phyloP scores from a whole-genome alignment of 92 coral and sea anemone species.

The Bergia sp. region DNA sequence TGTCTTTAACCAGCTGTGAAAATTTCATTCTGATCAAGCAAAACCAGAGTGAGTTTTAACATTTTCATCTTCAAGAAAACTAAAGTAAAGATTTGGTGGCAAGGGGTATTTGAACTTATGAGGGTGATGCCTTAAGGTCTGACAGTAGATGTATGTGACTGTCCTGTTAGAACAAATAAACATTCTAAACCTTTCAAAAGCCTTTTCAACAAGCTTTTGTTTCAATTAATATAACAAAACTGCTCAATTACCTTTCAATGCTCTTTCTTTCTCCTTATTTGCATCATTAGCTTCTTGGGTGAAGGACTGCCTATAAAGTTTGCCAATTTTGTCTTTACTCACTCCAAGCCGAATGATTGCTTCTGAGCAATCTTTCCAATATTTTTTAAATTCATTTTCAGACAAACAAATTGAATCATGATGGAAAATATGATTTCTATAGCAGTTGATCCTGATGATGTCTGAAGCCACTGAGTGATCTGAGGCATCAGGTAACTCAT shows the following conservation, averaged over 20 bases:
- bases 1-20: too few relatives aligned
- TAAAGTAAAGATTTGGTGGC: too few relatives aligned
- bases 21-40: too few relatives aligned
- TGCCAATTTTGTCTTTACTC: not conserved
- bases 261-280: not conserved
- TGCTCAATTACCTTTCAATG: not conserved
- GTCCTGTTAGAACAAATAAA: too few relatives aligned
- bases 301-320: not conserved
- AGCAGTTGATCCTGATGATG: not conserved
- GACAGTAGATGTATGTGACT: too few relatives aligned
- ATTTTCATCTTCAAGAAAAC: too few relatives aligned
- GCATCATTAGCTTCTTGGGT: not conserved
- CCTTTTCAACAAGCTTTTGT: too few relatives aligned
- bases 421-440: not conserved
- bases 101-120: too few relatives aligned
- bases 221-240: not conserved
- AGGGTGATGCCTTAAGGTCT: too few relatives aligned
- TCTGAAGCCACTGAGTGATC: not conserved
- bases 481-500: not conserved
- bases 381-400: not conserved
- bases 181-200: too few relatives aligned
- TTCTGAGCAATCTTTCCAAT: not conserved
- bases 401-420: not conserved
- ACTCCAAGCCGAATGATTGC: slow-evolving; percentile 19
- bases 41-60: too few relatives aligned